Percentiles rank a stretch among this genome's conserved stretches.
Evolutionary conservation across 2,113 vertebrate species (phyloP).

Genomic region (Sebastes schlegelii): DNA sequence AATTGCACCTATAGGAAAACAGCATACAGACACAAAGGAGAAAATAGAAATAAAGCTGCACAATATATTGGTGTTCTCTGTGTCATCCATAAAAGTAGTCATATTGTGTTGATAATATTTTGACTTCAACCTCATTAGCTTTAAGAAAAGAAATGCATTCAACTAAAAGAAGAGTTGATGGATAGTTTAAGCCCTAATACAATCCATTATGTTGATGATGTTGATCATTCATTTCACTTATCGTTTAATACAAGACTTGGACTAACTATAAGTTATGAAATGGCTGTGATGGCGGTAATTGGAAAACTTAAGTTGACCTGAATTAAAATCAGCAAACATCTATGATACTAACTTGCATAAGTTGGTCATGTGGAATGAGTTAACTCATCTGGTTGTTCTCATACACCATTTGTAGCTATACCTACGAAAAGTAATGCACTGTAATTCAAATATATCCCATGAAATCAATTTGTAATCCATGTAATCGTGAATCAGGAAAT

Average conservation of each 20-base stretch:
- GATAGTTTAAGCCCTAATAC: background rate
- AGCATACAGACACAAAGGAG: background rate
- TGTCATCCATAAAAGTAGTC: background rate
- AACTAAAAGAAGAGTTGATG: background rate
- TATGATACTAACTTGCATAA: background rate
- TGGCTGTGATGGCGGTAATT: background rate
- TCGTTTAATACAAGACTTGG: background rate
- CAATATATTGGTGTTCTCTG: background rate
- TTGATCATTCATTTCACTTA: background rate
- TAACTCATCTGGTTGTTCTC: too few relatives aligned
- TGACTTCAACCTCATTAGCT: background rate
- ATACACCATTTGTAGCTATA: too few relatives aligned
- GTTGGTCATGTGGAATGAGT: background rate
- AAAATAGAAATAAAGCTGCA: background rate
- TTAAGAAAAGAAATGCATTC: background rate
- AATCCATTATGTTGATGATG: background rate
- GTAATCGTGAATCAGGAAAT: too few relatives aligned
- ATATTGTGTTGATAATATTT: background rate
- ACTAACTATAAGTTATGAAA: background rate
- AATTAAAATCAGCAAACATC: too few relatives aligned
- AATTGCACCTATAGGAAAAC: background rate
- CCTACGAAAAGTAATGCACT: too few relatives aligned
- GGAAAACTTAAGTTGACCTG: too few relatives aligned
- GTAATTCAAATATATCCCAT: too few relatives aligned
- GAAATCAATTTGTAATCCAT: too few relatives aligned